These are phyloP conservation scores for Drosophila quadrilineata DNA, from an alignment of 1,140 invertebrate genomes.

Conservation along the genomic window DNA sequence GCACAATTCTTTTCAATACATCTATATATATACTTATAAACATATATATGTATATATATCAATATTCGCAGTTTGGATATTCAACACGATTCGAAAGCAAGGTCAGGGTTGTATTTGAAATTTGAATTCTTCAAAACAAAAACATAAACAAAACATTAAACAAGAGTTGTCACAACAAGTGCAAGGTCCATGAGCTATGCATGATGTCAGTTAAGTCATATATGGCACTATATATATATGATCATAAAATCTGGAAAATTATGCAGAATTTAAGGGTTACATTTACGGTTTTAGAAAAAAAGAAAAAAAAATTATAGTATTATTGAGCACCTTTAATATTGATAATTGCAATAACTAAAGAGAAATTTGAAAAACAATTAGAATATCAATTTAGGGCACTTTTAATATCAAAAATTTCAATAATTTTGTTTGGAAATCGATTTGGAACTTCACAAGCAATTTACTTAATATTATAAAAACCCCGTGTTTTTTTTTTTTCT, in stretches of 20 bases:
- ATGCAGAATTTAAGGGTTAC: background rate
- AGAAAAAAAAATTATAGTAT: too few species aligned
- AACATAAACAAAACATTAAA: constrained; percentile 13
- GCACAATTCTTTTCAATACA: too few species aligned
- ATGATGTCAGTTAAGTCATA: constrained; percentile 18
- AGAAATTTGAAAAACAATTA: background rate
- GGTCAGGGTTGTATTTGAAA: constrained; percentile 35
- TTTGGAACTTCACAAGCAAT: constrained; percentile 40
- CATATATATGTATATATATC: too few species aligned
- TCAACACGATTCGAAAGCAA: constrained; percentile 12
- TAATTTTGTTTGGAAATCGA: constrained; percentile 18
- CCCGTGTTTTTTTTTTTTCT: too few species aligned
- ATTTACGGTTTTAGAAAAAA: too few species aligned
- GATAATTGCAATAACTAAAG: too few species aligned
- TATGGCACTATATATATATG: too few species aligned
- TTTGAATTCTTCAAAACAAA: too few species aligned
- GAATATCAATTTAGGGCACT: constrained; percentile 12
- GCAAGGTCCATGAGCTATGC: constrained; percentile 2
- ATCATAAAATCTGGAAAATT: too few species aligned
- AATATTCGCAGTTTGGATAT: background rate
- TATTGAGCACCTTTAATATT: too few species aligned
- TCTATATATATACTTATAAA: too few species aligned
- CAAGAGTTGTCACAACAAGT: constrained; percentile 13
- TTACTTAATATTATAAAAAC: constrained; percentile 30
- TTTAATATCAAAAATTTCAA: background rate